Evolutionary conservation across 2,113 vertebrate genomes (phyloP).

Genomic region (Peromyscus polionotus): DNA sequence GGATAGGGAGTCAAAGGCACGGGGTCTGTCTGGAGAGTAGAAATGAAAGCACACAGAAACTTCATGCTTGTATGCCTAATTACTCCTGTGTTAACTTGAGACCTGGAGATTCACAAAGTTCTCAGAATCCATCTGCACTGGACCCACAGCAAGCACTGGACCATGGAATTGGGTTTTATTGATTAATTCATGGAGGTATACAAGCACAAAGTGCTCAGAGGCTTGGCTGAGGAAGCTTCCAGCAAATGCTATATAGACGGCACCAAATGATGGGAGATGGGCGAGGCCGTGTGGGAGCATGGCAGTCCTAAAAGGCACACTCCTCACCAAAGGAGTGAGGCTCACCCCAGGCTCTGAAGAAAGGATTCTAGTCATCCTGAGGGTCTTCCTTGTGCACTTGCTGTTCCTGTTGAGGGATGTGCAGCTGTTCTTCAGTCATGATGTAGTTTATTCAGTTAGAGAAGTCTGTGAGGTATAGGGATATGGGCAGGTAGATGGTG

Average conservation of each 20-base stretch:
- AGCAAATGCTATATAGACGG: not conserved
- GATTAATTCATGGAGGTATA: constrained; percentile 51
- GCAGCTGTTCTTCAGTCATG: not conserved
- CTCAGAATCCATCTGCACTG: accelerated
- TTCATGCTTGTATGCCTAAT: not conserved
- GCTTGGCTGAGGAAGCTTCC: not conserved
- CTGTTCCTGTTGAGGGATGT: accelerated
- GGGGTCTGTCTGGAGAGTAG: not conserved
- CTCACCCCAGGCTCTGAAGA: accelerated
- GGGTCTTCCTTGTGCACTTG: accelerated
- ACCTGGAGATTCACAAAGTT: not conserved
- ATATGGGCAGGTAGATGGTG: accelerated
- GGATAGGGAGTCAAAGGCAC: not conserved
- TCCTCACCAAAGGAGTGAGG: accelerated
- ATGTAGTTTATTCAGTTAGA: too few species aligned
- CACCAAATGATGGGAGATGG: not conserved
- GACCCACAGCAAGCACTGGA: not conserved
- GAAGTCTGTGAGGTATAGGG: too few species aligned
- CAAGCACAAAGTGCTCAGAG: not conserved
- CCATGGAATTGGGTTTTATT: constrained; percentile 59
- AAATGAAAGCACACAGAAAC: not conserved
- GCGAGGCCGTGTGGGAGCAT: not conserved
- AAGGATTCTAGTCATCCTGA: accelerated
- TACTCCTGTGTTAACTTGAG: not conserved
- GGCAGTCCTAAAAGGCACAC: not conserved